phyloP scores from a whole-genome alignment of 2,797 vertebrate genomes.

The Gila robusta region DNA sequence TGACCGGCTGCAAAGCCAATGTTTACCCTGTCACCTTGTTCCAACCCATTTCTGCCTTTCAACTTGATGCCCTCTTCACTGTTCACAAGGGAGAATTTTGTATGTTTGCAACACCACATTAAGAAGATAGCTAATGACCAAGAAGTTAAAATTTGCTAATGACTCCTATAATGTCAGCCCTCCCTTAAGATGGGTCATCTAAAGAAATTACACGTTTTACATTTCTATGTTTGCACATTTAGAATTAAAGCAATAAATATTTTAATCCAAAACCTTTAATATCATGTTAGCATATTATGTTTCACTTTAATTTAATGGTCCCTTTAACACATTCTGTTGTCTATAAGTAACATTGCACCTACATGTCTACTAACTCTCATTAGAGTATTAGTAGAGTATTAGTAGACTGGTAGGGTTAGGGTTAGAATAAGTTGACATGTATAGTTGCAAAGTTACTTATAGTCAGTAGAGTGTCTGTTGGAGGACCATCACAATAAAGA shows the following conservation, averaged over 20 bases:
- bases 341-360: no score
- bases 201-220: not conserved
- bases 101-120: not conserved
- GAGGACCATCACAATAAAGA: no score
- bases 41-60: not conserved
- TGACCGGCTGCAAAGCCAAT: conserved; percentile 30
- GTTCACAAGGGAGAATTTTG: not conserved
- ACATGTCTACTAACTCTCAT: no score
- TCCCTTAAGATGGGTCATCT: not conserved
- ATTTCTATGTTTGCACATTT: not conserved
- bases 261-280: not conserved
- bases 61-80: not conserved
- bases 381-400: no score
- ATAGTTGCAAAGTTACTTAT: no score
- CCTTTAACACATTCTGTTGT: no score
- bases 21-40: conserved; percentile 10
- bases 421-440: no score
- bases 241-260: not conserved
- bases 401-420: no score
- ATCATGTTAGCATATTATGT: not conserved
- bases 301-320: no score
- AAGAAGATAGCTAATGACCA: not conserved
- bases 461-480: no score
- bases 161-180: not conserved
- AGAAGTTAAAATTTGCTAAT: not conserved